Evolutionary conservation across 2,113 vertebrate genomes (phyloP).

Genomic region (Bagarius yarrelli): DNA sequence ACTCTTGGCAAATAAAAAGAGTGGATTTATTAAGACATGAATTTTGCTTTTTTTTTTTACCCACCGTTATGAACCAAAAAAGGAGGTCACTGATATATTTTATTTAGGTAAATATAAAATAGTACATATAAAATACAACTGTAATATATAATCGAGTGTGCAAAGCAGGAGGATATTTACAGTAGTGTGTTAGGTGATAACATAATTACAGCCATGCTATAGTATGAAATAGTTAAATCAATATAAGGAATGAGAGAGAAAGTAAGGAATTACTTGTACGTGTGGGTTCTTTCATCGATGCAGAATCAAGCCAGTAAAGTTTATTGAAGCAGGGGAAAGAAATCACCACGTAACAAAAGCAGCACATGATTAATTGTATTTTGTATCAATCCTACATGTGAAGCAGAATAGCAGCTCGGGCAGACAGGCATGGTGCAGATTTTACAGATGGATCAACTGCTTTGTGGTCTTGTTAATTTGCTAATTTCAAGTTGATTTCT

Average conservation of each 20-base stretch:
- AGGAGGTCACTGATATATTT: neutral
- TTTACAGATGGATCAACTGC: neutral
- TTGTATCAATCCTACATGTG: neutral
- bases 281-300: neutral
- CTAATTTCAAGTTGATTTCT: constrained; percentile 50
- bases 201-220: neutral
- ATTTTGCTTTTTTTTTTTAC: neutral
- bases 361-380: neutral
- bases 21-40: neutral
- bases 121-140: constrained; percentile 52
- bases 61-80: neutral
- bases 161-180: constrained; percentile 57
- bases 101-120: constrained; percentile 18
- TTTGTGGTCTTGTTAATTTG: constrained; percentile 39
- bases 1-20: constrained; percentile 30
- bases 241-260: neutral
- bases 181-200: constrained; percentile 43
- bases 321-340: neutral
- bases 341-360: neutral
- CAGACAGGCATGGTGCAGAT: neutral
- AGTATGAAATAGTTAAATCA: neutral
- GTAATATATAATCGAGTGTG: constrained; percentile 50
- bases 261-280: neutral
- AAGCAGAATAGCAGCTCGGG: constrained; percentile 11
- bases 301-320: neutral